These are phyloP conservation scores for Andrena praecox DNA, from an alignment of 2,888 invertebrate genomes.

Conservation along the genomic window DNA sequence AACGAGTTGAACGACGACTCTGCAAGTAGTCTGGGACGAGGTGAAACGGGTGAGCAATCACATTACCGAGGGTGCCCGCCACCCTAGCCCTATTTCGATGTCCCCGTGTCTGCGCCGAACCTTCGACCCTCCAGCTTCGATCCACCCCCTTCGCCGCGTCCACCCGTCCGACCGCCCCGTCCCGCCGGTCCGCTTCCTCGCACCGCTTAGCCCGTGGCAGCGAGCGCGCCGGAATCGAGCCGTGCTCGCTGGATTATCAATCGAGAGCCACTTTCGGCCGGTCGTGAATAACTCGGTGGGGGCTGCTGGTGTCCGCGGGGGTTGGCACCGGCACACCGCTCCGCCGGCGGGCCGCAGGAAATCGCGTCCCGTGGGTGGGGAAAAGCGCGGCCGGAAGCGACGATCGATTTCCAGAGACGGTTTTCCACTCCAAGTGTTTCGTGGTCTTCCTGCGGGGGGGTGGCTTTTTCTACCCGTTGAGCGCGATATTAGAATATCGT, in stretches of 20 bases:
- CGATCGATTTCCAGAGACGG: conserved; percentile 56
- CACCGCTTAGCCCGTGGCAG: conserved; percentile 37
- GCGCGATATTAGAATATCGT: background rate
- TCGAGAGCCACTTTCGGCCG: conserved; percentile 72
- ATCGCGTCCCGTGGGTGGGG: conserved; percentile 30
- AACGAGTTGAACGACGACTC: conserved; percentile 63
- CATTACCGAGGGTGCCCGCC: conserved; percentile 76
- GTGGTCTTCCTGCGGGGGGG: conserved; percentile 30
- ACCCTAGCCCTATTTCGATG: conserved; percentile 79
- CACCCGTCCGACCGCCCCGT: conserved; percentile 26
- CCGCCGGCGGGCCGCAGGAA: conserved; percentile 33
- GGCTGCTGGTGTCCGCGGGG: conserved; percentile 41
- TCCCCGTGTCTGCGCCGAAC: conserved; percentile 70
- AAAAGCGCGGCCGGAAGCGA: conserved; percentile 47
- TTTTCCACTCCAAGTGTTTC: conserved; percentile 55
- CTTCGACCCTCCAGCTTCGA: conserved; percentile 66
- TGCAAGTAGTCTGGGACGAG: conserved; percentile 72
- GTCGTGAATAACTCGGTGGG: conserved; percentile 65
- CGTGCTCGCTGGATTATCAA: conserved; percentile 72
- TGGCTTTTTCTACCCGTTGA: background rate
- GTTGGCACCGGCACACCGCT: background rate
- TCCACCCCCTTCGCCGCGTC: conserved; percentile 35
- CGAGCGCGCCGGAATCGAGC: conserved; percentile 65
- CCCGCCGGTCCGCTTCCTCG: conserved; percentile 42
- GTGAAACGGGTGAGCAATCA: conserved; percentile 79